Conservation (phyloP, 53 echinoderm and acorn worm species). For the Pentamera pediparva region DNA sequence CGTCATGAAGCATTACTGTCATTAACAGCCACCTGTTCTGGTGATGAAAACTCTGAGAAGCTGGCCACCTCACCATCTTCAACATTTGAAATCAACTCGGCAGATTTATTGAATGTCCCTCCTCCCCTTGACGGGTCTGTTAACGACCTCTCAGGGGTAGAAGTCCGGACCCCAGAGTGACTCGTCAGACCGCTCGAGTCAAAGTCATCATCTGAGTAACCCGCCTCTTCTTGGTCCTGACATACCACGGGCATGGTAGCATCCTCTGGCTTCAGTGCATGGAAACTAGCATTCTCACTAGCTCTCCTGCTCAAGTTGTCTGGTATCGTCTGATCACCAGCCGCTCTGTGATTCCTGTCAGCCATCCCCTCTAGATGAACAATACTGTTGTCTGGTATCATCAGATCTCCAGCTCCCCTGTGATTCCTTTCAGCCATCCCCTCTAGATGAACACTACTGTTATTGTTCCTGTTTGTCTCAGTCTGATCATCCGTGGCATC, state of each 20-base stretch:
- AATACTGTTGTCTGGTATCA: too few relatives aligned
- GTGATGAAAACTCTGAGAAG: too few relatives aligned
- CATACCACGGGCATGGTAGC: not conserved
- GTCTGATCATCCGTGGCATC: too few relatives aligned
- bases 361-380: too few relatives aligned
- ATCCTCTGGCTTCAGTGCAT: not conserved
- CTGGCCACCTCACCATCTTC: not conserved
- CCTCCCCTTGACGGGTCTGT: not conserved
- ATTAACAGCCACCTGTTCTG: too few relatives aligned
- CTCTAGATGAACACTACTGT: too few relatives aligned
- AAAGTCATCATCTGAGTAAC: conserved; percentile 1
- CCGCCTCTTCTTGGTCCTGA: not conserved
- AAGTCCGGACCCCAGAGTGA: not conserved
- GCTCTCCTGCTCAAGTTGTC: not conserved
- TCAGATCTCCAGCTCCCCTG: too few relatives aligned
- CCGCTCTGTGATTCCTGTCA: too few relatives aligned
- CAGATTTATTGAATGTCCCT: not conserved
- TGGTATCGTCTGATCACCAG: too few relatives aligned
- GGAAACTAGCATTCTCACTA: not conserved
- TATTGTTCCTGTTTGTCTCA: too few relatives aligned
- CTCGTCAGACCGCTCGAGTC: not conserved
- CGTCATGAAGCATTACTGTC: too few relatives aligned
- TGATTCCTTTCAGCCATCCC: too few relatives aligned
- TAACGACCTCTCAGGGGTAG: not conserved
- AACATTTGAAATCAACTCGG: conserved; percentile 4